Percentiles rank a stretch among this genome's conserved stretches.
phyloP scores from a whole-genome alignment of 2,797 vertebrate genomes.

The Pseudochaenichthys georgianus region DNA sequence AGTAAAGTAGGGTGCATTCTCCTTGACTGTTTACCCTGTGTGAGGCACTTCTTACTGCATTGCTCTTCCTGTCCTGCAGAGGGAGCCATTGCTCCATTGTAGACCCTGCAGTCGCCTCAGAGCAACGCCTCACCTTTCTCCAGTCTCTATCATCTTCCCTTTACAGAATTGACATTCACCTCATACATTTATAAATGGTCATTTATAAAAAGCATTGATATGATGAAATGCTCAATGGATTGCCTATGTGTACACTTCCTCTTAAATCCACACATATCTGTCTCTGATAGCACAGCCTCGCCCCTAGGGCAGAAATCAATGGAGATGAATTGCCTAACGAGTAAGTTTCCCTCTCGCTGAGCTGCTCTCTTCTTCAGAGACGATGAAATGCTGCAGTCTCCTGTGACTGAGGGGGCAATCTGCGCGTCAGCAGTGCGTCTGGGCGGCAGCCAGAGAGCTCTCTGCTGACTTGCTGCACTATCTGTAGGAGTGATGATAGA shows the following conservation, averaged over 20 bases:
- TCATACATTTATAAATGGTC: slow-evolving; percentile 27
- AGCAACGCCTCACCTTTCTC: background rate
- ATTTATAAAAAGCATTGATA: slow-evolving; percentile 29
- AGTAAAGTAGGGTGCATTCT: background rate
- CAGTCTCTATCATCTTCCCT: slow-evolving; percentile 2
- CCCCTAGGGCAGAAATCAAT: slow-evolving; percentile 62
- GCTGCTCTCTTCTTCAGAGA: slow-evolving; percentile 37
- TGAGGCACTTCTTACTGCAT: background rate
- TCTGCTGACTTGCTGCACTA: slow-evolving; percentile 20
- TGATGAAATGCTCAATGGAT: slow-evolving; percentile 36
- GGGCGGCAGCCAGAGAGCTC: slow-evolving; percentile 50
- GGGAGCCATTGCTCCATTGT: slow-evolving; percentile 74
- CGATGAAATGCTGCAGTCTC: slow-evolving; percentile 64
- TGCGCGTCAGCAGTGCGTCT: slow-evolving; percentile 64
- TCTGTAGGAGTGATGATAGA: slow-evolving; percentile 7
- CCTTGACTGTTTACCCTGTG: background rate
- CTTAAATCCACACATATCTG: slow-evolving; percentile 37
- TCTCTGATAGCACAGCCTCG: slow-evolving; percentile 28
- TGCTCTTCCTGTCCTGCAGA: slow-evolving; percentile 62
- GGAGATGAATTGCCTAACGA: slow-evolving; percentile 65
- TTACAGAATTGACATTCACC: slow-evolving; percentile 23
- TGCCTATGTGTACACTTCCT: slow-evolving; percentile 26
- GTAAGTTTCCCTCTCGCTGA: slow-evolving; percentile 57
- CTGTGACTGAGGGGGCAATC: slow-evolving; percentile 51
- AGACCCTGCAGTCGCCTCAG: slow-evolving; percentile 4